Base-by-base conservation (phyloP, 2,888 invertebrate genomes). In the Habroteleia sp. region DNA sequence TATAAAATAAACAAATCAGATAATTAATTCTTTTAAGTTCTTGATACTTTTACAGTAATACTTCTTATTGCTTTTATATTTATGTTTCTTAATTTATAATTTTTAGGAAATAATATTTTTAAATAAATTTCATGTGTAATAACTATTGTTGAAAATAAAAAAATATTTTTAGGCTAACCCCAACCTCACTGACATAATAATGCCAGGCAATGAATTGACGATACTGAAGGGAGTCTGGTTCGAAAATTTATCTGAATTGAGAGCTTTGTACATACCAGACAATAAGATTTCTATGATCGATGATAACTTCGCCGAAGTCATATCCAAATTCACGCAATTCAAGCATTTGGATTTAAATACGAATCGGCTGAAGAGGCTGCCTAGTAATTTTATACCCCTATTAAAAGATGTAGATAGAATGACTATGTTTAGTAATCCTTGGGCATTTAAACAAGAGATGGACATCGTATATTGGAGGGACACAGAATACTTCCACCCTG, bases 371-470 rank as follows among this genome's bases (percentile, higher is more conserved):
- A 63, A 54, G 27, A 31, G 2, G 4, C 31, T 66, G 0, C 66
- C 66, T 0, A 0, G 31, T 1, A 66, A 66, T 31, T 66, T 66
- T 10, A 20, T 7, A 1, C 3, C 29, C 1, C 7, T 46, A 2
- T 11, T 56, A 16, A 44, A 39, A 8, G 20, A 31, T 0, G 11
- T 31, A n/a, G n/a, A n/a, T n/a, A n/a, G n/a, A n/a, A n/a, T 2
- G 1, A 0, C 3, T 0, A 3, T 5, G 3, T 56, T 0, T 2
- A 0, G 3, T 29, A 66, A 66, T 39, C 46, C 46, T 1, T 66
- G 56, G 54, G 23, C 16, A 1, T 68, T 68, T 11, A 31, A 33
- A 7, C 31, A 68, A 6, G 68, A 68, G n/a, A 56, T 68, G 68
- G 2, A 11, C 7, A 56, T 68, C 17, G 8, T 4, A 4, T 35